Evolutionary conservation across 2,113 vertebrate genomes (phyloP), one percentile per base, ranked within the genome.

Genomic region (Lagenorhynchus albirostris): DNA sequence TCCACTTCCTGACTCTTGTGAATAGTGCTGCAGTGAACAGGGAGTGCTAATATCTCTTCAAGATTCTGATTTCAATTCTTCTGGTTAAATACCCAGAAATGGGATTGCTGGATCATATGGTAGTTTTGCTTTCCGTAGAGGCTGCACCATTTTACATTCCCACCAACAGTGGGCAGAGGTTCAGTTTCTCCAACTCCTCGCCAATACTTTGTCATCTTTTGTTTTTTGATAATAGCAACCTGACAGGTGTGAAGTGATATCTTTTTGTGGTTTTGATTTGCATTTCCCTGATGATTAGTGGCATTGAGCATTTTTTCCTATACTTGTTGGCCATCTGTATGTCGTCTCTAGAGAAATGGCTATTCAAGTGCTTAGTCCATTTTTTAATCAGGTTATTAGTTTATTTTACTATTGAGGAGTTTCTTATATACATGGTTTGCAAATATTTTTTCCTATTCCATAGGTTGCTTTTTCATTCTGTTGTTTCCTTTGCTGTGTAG

Each of bases 191-290:
- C 62, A 71, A 20, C 38, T 29, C 41, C 41, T 92, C 20, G 20
- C 79, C 47, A 68, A 44, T 53, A 74, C n/a, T 44, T 82, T 17
- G 10, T 63, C 77, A 53, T 77, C 71, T 85, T 77, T 77, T 47
- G 2, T 33, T 36, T 94, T 86, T 90, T 84, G 15, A 29, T n/a
- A 71, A 21, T 71, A 80, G 80, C 21, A 79, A 63, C 73, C 53
- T 80, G 73, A 86, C 55, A 62, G 70, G 21, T 62, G 15, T 70
- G 53, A 62, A 70, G 20, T 91, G 62, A 41, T 26, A 91, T 7
- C 26, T 85, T 47, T 58, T 20, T 95, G 63, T 80, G 63, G 82
- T 73, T 95, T 95, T 41, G 53, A 63, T 91, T 91, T 86, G 71
- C 53, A 71, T 71, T 91, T 70, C 38, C 81, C 73, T 87, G 29